Evolutionary conservation across 1,140 invertebrate genomes (phyloP).

Genomic region (Tetranychus cinnabarinus): DNA sequence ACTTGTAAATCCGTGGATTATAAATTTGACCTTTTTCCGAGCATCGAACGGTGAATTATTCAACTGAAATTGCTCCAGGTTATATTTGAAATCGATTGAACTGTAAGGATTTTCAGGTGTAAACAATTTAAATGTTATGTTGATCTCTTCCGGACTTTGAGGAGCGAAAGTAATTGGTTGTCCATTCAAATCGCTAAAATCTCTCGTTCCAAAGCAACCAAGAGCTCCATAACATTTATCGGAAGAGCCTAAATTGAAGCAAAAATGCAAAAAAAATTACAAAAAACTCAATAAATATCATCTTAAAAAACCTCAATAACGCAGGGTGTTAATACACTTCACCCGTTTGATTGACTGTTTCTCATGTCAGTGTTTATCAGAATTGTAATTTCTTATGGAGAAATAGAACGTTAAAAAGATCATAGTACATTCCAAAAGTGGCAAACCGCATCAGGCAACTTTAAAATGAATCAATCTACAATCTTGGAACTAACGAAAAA

Average conservation of each 20-base stretch:
- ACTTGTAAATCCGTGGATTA: constrained; percentile 4
- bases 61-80: not conserved
- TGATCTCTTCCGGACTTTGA: not conserved
- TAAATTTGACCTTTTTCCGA: not conserved
- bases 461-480: no score
- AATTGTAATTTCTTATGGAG: no score
- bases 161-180: constrained; percentile 7
- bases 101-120: not conserved
- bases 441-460: no score
- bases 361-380: no score
- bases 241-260: not conserved
- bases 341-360: no score
- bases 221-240: constrained; percentile 8
- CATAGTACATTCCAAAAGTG: no score
- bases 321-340: no score
- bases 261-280: no score
- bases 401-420: no score
- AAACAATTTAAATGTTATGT: constrained; percentile 1
- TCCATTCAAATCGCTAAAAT: constrained; percentile 5
- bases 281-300: no score
- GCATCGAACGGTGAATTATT: not conserved
- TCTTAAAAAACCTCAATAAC: no score
- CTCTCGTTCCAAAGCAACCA: constrained; percentile 10
- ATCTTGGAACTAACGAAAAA: no score
- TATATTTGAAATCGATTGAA: not conserved